Evolutionary conservation across 1,140 invertebrate genomes (phyloP), one percentile per base, ranked within the genome.

Genomic region (Megalonaias nervosa): DNA sequence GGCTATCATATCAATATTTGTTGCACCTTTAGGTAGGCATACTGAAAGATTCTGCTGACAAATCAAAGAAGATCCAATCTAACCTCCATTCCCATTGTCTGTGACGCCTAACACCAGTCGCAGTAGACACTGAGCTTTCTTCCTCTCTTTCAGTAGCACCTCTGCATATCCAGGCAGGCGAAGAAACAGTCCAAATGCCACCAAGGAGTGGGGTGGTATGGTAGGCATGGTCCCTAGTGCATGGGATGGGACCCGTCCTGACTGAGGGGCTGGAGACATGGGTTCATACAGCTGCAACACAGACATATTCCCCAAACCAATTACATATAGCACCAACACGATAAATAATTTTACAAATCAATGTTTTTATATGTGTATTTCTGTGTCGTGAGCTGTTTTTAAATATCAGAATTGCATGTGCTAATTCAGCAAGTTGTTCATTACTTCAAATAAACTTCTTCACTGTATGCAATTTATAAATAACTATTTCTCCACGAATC

Each of bases 121-220:
- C 57, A 98, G 91, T 64, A 98, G 91, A 91, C 95, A 97, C 84
- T 96, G 94, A 0, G 97, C 96, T 65, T 95, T 94, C 83, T 95
- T 94, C 70, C 95, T 94, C 89, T 97, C 95, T 86, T 94, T 94
- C 1, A 98, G 91, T 55, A 98, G 86, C 6, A 96, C 95, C 87
- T 96, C 96, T 1, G 96, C 96, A 89, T 97, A 98, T 11, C 96
- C 95, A 0, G 96, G 96, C 74, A 98, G 90, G 65, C 96, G 92
- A 14, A 98, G 91, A 86, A 98, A 96, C 19, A 97, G 90, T 11
- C 96, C 96, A 89, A 98, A 97, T 2, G 97, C 96, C 15, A 96
- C 94, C 55, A 98, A 92, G 48, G 96, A 97, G 91, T 98, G 96
- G 26, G 95, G 94, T 5, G 97, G 96, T 56, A 98, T 95, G 58